Conservation (phyloP, 92 coral and sea anemone genomes). For the Isaurus tuberculatus region DNA sequence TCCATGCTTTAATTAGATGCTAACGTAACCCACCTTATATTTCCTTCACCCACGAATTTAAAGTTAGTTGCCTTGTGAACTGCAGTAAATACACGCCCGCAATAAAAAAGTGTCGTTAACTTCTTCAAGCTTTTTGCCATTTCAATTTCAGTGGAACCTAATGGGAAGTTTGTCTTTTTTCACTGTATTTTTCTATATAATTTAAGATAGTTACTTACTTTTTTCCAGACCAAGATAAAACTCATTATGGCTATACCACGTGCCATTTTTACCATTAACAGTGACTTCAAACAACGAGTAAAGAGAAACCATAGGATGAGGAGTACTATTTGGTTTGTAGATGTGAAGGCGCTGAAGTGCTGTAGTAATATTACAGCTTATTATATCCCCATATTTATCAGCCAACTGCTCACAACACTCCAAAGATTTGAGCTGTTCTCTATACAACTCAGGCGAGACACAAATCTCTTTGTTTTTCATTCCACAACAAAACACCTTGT, state of each 20-base stretch:
- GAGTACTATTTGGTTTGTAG: neutral
- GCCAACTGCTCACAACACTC: neutral
- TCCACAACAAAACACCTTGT: constrained; percentile 1
- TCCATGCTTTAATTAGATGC: no score
- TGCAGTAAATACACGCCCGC: no score
- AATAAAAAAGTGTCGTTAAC: no score
- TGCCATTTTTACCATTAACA: neutral
- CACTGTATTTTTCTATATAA: no score
- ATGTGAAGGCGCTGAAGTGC: neutral
- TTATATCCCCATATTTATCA: neutral
- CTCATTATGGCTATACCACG: neutral
- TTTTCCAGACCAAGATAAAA: neutral
- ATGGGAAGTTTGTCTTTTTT: no score
- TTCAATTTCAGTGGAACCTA: neutral
- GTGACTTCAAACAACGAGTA: neutral
- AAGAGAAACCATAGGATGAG: neutral
- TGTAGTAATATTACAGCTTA: neutral
- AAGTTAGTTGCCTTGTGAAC: no score
- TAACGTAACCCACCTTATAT: no score
- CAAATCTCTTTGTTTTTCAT: neutral
- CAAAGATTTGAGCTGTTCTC: neutral
- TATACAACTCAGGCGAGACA: neutral
- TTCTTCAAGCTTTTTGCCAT: neutral
- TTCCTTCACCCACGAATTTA: no score
- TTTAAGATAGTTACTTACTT: neutral